Conservation (phyloP, 2,888 invertebrate species). For the Uloborus plumipes region DNA sequence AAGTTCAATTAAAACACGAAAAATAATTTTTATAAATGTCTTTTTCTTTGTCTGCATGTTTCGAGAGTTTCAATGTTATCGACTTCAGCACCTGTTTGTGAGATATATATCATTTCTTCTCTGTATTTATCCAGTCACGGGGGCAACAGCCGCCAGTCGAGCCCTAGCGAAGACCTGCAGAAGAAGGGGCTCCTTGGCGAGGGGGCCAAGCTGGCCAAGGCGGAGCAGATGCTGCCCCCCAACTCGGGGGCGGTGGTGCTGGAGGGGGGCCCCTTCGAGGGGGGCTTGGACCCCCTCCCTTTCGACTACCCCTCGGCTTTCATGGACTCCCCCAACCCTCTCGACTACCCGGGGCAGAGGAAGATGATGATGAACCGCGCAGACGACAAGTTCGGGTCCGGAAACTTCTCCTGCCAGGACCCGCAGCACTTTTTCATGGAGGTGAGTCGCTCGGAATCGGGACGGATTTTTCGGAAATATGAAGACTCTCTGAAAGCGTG, state of each 20-base stretch:
- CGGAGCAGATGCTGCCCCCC: conserved; percentile 68
- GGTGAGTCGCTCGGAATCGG: too few species aligned
- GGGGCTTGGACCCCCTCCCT: conserved; percentile 71
- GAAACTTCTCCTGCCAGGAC: conserved; percentile 55
- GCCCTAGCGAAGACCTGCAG: conserved; percentile 86
- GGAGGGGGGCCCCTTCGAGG: conserved; percentile 68
- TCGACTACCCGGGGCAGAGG: conserved; percentile 71
- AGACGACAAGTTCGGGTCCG: conserved; percentile 60
- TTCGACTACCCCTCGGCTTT: conserved; percentile 71
- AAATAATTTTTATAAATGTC: too few species aligned
- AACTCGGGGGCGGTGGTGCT: conserved; percentile 71
- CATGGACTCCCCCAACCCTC: conserved; percentile 71
- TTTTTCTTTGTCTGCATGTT: too few species aligned
- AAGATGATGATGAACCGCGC: conserved; percentile 59
- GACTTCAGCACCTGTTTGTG: too few species aligned
- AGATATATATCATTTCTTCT: too few species aligned
- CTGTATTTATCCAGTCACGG: conserved; percentile 17
- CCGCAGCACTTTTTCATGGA: conserved; percentile 63
- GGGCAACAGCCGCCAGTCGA: conserved; percentile 86
- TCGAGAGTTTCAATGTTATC: too few species aligned
- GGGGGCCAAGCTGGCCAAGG: conserved; percentile 41
- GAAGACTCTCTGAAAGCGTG: too few species aligned
- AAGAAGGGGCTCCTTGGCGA: conserved; percentile 74
- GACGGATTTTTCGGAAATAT: too few species aligned
- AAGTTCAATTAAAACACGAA: too few species aligned